These are phyloP conservation scores for Podabrus alpinus DNA, from an alignment of 2,888 invertebrate species.

Conservation along the genomic window DNA sequence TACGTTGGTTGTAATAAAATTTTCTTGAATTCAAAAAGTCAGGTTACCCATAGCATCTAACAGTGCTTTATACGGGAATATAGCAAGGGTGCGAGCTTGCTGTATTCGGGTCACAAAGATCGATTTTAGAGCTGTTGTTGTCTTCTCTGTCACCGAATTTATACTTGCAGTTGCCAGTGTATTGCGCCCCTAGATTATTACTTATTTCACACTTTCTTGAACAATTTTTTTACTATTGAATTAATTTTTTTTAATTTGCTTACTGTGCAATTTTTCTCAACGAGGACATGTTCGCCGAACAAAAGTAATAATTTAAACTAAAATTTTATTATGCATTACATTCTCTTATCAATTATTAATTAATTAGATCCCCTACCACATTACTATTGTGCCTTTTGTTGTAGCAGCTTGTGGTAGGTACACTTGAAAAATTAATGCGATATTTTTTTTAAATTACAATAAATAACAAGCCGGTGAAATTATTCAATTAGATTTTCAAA, in stretches of 20 bases:
- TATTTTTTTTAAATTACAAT: too few species aligned
- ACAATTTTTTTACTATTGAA: conserved; percentile 1
- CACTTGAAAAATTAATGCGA: too few species aligned
- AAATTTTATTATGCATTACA: too few species aligned
- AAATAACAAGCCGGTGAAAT: not conserved
- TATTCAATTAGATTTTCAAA: not conserved
- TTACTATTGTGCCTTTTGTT: too few species aligned
- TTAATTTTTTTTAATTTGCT: not conserved
- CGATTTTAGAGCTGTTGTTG: conserved; percentile 32
- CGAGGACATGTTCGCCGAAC: not conserved
- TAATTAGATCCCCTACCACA: not conserved
- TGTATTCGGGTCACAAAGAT: conserved; percentile 38
- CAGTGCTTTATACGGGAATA: conserved; percentile 21
- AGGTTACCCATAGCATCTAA: conserved; percentile 24
- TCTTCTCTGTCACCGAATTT: conserved; percentile 24
- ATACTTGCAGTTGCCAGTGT: conserved; percentile 22
- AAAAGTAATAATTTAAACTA: not conserved
- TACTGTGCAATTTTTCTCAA: not conserved
- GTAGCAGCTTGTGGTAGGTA: not conserved
- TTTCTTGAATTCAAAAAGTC: conserved; percentile 12
- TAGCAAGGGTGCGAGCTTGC: conserved; percentile 28
- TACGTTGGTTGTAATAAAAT: not conserved
- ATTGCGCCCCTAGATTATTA: conserved; percentile 23
- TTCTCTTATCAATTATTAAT: not conserved
- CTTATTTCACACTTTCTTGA: conserved; percentile 22